phyloP scores from a whole-genome alignment of 2,888 invertebrate species.

The Drosophila ezoana region DNA sequence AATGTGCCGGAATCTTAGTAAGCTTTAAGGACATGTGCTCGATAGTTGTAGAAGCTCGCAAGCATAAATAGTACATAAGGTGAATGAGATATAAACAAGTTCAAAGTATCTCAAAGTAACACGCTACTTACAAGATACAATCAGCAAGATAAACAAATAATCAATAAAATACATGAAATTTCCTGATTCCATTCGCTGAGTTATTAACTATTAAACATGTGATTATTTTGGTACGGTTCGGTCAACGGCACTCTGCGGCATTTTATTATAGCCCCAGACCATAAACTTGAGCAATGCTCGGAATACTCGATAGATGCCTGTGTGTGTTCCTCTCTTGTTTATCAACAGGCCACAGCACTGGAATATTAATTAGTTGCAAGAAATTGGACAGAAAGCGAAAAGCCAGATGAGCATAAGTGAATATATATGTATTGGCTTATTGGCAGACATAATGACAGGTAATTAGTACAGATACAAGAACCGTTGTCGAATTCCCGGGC shows the following conservation, averaged over 20 bases:
- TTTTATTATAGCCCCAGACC: conserved; percentile 19
- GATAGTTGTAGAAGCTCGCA: too few species aligned
- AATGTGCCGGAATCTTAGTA: background rate
- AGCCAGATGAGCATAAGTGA: conserved; percentile 12
- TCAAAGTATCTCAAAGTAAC: conserved; percentile 2
- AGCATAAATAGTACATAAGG: too few species aligned
- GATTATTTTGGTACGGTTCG: conserved; percentile 26
- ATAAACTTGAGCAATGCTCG: conserved; percentile 17
- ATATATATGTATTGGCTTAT: conserved; percentile 16
- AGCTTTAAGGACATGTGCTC: too few species aligned
- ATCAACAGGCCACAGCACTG: background rate
- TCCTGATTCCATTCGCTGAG: conserved; percentile 28
- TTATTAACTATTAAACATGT: conserved; percentile 36
- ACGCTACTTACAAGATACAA: conserved; percentile 30
- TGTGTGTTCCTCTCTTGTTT: conserved; percentile 9
- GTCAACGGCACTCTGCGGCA: conserved; percentile 21
- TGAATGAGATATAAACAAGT: too few species aligned
- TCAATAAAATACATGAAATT: conserved; percentile 45
- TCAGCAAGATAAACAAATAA: conserved; percentile 38
- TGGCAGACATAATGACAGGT: conserved; percentile 6
- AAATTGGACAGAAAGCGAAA: background rate
- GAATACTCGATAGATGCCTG: conserved; percentile 13
- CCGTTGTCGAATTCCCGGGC: conserved; percentile 24
- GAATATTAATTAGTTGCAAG: conserved; percentile 14
- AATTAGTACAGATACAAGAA: conserved; percentile 9